Base-by-base conservation (phyloP, 2,797 vertebrate species). In the Buceros bicornis region DNA sequence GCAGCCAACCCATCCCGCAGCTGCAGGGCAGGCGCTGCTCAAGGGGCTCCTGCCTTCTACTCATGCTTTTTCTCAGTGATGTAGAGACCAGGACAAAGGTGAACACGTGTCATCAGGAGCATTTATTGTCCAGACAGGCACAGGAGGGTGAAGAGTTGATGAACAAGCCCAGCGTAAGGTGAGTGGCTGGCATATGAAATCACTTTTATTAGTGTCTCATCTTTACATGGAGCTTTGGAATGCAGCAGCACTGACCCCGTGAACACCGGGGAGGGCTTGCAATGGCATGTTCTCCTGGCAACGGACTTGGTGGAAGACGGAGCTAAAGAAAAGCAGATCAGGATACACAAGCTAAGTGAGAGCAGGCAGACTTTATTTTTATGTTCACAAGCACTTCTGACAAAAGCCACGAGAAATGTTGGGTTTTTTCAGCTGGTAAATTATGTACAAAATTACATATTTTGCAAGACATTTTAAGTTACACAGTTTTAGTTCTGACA, bases 1-100 rank as follows among this genome's bases (percentile, higher is more conserved):
- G 79, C 53, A 57, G 2, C 47, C 53, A 16, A 1, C 4, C 8
- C 11, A 2, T 8, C 43, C 15, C 8, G 0, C 12, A 10, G 7
- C 3, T n/a, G 3, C 11, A 5, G 33, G 14, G 11, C 72, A 82
- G 60, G 37, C 17, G 2, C 15, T 18, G 2, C 16, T 13, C 20
- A 21, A 21, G 47, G 47, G 16, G 33, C 33, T 33, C 33, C 33
- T 33, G 33, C 33, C 33, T 33, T 33, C 33, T 33, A 33, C 33
- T 33, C 33, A 33, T 33, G 33, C 33, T 22, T 48, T 48, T 18
- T 20, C 10, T 10, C 21, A 2, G 7, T 19, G 25, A 12, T 66
- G 57, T 14, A 16, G 19, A 42, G 20, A 31, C 16, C 22, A 15
- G 42, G 35, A 42, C 10, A 42, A 48, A 51, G 8, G 16, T 16